These are phyloP conservation scores for Rhinichthys osculus DNA, from an alignment of 2,797 vertebrate species.

Conservation along the genomic window DNA sequence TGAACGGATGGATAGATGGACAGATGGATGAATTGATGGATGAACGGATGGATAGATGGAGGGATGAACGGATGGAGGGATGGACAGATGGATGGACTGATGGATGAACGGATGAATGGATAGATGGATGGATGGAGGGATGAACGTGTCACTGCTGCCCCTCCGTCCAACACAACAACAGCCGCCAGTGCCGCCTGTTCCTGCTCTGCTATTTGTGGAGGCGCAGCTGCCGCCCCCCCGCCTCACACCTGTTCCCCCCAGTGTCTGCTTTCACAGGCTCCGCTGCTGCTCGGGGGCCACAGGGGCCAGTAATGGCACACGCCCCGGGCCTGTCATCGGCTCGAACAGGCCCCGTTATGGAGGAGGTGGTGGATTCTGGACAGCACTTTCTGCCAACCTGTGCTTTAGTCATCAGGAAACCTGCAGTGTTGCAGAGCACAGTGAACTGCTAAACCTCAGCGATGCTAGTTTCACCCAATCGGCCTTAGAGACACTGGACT, in stretches of 20 bases:
- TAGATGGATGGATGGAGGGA: too few relatives aligned
- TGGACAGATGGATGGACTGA: accelerated
- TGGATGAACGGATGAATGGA: accelerated
- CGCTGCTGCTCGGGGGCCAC: constrained; percentile 71
- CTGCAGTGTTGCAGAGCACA: background rate
- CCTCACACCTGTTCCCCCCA: constrained; percentile 76
- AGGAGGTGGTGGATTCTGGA: background rate
- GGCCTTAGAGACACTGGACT: background rate
- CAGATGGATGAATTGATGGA: too few relatives aligned
- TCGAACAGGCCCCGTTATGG: constrained; percentile 32
- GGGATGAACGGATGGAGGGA: too few relatives aligned
- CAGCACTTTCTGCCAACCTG: background rate
- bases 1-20: too few relatives aligned
- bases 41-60: accelerated
- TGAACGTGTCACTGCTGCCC: constrained; percentile 37
- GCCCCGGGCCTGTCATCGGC: constrained; percentile 52
- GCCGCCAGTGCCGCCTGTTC: constrained; percentile 73
- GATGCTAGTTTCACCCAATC: background rate
- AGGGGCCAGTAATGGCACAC: constrained; percentile 69
- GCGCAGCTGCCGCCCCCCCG: constrained; percentile 69
- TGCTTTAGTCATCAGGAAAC: constrained; percentile 22
- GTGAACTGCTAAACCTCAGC: background rate
- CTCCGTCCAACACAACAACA: constrained; percentile 66
- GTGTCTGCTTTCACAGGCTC: constrained; percentile 78
- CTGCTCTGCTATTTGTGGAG: constrained; percentile 75